These are phyloP conservation scores for Caenorhabditis panamensis DNA, from an alignment of 2,888 invertebrate genomes.

Conservation along the genomic window DNA sequence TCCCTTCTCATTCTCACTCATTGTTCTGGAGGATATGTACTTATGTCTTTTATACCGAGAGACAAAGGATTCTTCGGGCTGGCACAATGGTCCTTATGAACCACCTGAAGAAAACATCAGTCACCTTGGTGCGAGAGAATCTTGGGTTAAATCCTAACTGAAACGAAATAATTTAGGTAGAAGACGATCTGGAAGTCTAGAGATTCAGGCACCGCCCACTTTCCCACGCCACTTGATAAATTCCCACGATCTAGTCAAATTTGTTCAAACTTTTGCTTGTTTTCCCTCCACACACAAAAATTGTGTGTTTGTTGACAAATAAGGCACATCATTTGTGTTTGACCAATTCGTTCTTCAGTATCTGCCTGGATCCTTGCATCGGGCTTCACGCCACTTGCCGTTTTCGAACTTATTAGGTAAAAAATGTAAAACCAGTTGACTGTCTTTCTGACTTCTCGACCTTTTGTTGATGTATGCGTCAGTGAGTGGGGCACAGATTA, in stretches of 20 bases:
- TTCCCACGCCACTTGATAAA: conserved; percentile 49
- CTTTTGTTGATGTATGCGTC: neutral
- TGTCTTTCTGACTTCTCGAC: neutral
- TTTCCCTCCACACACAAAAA: conserved; percentile 45
- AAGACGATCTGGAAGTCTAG: no score
- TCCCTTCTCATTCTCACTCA: neutral
- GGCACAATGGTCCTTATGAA: neutral
- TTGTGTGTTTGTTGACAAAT: conserved; percentile 47
- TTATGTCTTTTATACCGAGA: neutral
- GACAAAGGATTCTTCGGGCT: neutral
- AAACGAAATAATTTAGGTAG: no score
- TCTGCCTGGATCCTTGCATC: conserved; percentile 31
- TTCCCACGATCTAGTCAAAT: conserved; percentile 60
- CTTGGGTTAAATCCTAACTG: no score
- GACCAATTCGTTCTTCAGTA: neutral
- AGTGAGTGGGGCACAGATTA: neutral
- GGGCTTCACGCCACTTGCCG: neutral
- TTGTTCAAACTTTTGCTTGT: conserved; percentile 51
- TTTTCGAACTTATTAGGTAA: no score
- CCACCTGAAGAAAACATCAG: neutral
- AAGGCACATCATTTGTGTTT: conserved; percentile 12
- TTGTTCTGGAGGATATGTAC: neutral
- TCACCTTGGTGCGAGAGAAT: no score
- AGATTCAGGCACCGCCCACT: conserved; percentile 28
- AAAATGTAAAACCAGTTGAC: no score